Conservation (phyloP, 1,140 invertebrate species). For the Hylaeus anthracinus region DNA sequence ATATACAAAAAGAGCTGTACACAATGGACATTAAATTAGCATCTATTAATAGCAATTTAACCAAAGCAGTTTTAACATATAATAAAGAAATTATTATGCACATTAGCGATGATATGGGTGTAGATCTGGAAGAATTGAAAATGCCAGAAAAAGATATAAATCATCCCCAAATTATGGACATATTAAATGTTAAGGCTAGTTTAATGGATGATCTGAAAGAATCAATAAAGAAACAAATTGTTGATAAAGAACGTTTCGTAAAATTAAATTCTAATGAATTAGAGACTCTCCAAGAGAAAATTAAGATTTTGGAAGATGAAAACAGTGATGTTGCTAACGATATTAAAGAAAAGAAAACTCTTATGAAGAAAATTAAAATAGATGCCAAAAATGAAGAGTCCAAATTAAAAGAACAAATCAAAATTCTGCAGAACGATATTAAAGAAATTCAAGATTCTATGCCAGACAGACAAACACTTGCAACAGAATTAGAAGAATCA, state of each 20-base stretch:
- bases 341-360: slow-evolving; percentile 51
- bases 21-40: slow-evolving; percentile 69
- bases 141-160: slow-evolving; percentile 68
- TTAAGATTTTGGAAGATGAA: slow-evolving; percentile 56
- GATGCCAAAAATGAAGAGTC: slow-evolving; percentile 57
- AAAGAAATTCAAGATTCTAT: slow-evolving; percentile 48
- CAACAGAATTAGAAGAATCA: slow-evolving; percentile 56
- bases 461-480: slow-evolving; percentile 32
- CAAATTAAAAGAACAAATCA: slow-evolving; percentile 62
- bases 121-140: slow-evolving; percentile 63
- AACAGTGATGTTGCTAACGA: slow-evolving; percentile 36
- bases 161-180: slow-evolving; percentile 55
- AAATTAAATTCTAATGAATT: slow-evolving; percentile 48
- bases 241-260: slow-evolving; percentile 42
- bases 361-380: slow-evolving; percentile 54
- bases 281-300: slow-evolving; percentile 61
- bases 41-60: slow-evolving; percentile 60
- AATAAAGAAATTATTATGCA: slow-evolving; percentile 70
- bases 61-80: slow-evolving; percentile 66
- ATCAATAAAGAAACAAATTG: slow-evolving; percentile 47
- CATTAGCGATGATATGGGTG: slow-evolving; percentile 39
- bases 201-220: slow-evolving; percentile 63
- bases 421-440: slow-evolving; percentile 58
- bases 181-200: slow-evolving; percentile 55
- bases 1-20: slow-evolving; percentile 71